phyloP scores from a whole-genome alignment of 2,888 invertebrate species.

The Drosophila cracens region DNA sequence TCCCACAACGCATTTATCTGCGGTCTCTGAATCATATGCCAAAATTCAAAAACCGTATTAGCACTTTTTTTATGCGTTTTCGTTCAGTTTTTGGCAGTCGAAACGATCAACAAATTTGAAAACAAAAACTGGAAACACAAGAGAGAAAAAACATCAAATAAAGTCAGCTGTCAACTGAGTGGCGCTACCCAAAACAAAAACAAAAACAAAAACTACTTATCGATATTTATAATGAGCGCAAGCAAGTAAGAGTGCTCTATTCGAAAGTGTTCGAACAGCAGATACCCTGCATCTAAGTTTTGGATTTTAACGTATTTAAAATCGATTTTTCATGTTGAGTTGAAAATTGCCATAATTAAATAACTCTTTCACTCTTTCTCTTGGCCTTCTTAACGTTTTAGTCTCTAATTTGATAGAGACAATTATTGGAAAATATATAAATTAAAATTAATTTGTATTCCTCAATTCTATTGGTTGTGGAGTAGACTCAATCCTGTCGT shows the following conservation, averaged over 20 bases:
- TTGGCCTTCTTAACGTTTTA: not conserved
- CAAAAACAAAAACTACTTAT: constrained; percentile 37
- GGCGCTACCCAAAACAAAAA: constrained; percentile 14
- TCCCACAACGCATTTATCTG: constrained; percentile 18
- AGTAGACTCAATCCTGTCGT: not conserved
- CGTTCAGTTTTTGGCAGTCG: constrained; percentile 33
- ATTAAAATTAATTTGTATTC: not conserved
- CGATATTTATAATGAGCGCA: constrained; percentile 31
- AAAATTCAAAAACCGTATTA: constrained; percentile 18
- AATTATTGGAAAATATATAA: not conserved
- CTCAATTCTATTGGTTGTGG: not conserved
- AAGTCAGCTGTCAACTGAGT: constrained; percentile 56
- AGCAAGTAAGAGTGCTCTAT: not conserved
- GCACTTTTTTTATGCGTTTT: constrained; percentile 25
- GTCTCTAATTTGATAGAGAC: not conserved
- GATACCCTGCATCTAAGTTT: not conserved
- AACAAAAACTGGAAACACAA: constrained; percentile 37
- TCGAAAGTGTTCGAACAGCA: not conserved
- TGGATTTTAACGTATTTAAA: not conserved
- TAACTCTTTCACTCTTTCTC: not conserved
- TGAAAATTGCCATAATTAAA: not conserved
- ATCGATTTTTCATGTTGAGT: not conserved
- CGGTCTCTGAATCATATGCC: constrained; percentile 55
- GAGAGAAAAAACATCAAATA: constrained; percentile 24
- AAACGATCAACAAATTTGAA: constrained; percentile 18